phyloP scores from a whole-genome alignment of 37 sponge, comb jelly and placozoan species.

The Cliona cf. orientalis region DNA sequence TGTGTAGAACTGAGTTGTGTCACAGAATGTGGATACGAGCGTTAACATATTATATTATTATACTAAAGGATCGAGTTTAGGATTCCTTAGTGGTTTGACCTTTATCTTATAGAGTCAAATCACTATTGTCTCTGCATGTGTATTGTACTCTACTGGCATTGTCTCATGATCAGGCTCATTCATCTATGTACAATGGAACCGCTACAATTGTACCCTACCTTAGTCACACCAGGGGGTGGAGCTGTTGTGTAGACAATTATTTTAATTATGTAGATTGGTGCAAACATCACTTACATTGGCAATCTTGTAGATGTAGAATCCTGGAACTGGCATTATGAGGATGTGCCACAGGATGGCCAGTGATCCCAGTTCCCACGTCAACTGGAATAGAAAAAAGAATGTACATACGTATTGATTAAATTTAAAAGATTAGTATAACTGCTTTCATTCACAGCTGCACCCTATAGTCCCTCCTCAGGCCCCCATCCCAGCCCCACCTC shows the following conservation, averaged over 20 bases:
- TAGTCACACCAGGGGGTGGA: neutral
- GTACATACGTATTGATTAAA: neutral
- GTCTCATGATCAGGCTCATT: neutral
- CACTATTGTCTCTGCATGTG: too few species aligned
- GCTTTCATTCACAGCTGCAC: too few species aligned
- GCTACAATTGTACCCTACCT: neutral
- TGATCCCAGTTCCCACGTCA: conserved; percentile 6
- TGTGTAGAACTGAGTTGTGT: too few species aligned
- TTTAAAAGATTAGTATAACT: neutral
- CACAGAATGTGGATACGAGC: too few species aligned
- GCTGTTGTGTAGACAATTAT: neutral
- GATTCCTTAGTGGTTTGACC: too few species aligned
- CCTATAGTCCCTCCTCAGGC: too few species aligned
- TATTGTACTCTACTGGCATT: neutral
- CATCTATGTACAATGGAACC: neutral
- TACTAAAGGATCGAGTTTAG: too few species aligned
- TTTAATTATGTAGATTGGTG: too few species aligned
- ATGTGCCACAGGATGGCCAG: conserved; percentile 17
- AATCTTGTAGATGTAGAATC: conserved; percentile 47
- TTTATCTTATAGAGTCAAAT: too few species aligned
- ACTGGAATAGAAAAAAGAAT: conserved; percentile 6
- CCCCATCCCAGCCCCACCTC: too few species aligned
- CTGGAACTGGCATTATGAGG: neutral
- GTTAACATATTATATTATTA: too few species aligned
- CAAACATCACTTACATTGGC: conserved; percentile 33